These are phyloP conservation scores for Natrix natrix DNA, from an alignment of 2,797 vertebrate species.

Conservation along the genomic window DNA sequence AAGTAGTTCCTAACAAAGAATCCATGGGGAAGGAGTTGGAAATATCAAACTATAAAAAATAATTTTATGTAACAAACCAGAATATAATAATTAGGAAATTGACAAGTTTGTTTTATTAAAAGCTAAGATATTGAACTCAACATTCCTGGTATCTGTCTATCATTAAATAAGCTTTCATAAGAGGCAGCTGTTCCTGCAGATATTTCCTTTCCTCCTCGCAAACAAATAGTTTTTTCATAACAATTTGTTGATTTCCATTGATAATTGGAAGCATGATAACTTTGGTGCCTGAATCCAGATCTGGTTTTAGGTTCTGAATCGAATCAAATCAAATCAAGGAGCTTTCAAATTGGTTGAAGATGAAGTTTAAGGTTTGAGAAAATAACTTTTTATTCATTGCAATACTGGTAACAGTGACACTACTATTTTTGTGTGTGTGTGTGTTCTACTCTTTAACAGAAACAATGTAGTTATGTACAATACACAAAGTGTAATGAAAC, in stretches of 20 bases:
- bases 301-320: not conserved
- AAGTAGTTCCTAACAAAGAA: not conserved
- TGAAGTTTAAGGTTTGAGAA: not conserved
- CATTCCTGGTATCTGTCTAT: not conserved
- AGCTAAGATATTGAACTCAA: not conserved
- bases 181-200: not conserved
- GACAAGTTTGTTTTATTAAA: not conserved
- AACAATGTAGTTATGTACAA: not conserved
- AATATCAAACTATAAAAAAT: not conserved
- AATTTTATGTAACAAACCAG: not conserved
- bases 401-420: not conserved
- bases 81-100: not conserved
- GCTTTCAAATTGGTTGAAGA: not conserved
- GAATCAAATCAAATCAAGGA: not conserved
- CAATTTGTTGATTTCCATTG: not conserved
- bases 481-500: not conserved
- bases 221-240: not conserved
- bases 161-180: not conserved
- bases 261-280: not conserved
- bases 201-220: not conserved
- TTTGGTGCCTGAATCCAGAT: not conserved
- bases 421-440: not conserved
- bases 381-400: not conserved
- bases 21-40: not conserved
- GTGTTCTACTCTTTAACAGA: not conserved